Evolutionary conservation across 2,888 invertebrate genomes (phyloP).

Genomic region (Drosophila eohydei): DNA sequence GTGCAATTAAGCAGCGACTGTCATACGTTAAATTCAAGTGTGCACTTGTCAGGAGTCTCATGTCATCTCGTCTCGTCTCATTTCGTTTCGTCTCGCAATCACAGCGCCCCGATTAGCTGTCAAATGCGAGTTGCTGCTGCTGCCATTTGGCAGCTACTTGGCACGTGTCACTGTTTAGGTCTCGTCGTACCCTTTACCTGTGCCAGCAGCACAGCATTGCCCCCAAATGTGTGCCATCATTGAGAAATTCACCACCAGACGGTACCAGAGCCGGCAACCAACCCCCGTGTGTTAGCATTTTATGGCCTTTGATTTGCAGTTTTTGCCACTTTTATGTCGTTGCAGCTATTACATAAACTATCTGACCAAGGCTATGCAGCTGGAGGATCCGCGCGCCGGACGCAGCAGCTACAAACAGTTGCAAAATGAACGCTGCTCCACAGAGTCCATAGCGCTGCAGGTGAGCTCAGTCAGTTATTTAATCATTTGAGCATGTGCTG

Average conservation of each 20-base stretch:
- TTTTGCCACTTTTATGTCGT: constrained; percentile 42
- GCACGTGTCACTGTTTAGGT: constrained; percentile 69
- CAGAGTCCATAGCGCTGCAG: constrained; percentile 88
- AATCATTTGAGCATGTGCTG: background rate
- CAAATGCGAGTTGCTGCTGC: constrained; percentile 66
- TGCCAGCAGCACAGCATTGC: constrained; percentile 16
- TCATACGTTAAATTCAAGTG: constrained; percentile 75
- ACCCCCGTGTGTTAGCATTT: constrained; percentile 50
- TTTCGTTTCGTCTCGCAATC: constrained; percentile 46
- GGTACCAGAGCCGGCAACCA: constrained; percentile 28
- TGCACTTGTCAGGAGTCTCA: constrained; percentile 57
- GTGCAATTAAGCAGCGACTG: constrained; percentile 75
- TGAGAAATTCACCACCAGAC: constrained; percentile 48
- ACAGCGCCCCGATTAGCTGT: constrained; percentile 65
- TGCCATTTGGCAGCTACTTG: constrained; percentile 77
- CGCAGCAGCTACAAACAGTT: constrained; percentile 85
- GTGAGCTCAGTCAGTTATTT: constrained; percentile 82
- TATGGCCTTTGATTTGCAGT: constrained; percentile 64
- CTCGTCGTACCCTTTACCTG: constrained; percentile 31
- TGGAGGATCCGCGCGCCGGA: constrained; percentile 90
- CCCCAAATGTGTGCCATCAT: constrained; percentile 54
- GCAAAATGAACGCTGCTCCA: constrained; percentile 86
- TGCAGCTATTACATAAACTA: constrained; percentile 91
- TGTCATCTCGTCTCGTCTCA: background rate
- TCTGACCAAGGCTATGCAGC: constrained; percentile 89